Evolutionary conservation across 2,888 invertebrate species (phyloP).

Genomic region (Steromphala cineraria): DNA sequence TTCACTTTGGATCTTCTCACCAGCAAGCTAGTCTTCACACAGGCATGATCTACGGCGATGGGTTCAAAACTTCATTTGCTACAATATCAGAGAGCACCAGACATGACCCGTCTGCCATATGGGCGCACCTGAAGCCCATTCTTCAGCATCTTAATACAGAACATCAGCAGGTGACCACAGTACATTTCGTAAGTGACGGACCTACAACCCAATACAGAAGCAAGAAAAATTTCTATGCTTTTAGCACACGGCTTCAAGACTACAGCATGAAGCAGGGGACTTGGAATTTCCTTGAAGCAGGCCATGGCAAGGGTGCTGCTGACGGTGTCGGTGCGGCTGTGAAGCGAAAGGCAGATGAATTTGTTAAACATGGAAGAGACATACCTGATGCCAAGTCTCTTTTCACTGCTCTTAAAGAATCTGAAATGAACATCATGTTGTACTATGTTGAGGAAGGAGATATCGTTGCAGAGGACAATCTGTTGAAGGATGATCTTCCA

Average conservation of each 20-base stretch:
- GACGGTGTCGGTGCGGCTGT: slow-evolving; percentile 59
- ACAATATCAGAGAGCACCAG: slow-evolving; percentile 55
- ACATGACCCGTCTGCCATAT: slow-evolving; percentile 67
- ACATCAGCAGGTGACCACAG: not conserved
- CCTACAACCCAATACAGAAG: slow-evolving; percentile 70
- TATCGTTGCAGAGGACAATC: too few relatives aligned
- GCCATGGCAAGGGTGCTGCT: slow-evolving; percentile 64
- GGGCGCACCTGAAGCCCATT: slow-evolving; percentile 71
- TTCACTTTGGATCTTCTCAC: not conserved
- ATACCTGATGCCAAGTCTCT: not conserved
- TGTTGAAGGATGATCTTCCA: too few relatives aligned
- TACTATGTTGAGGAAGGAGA: too few relatives aligned
- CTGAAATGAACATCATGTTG: too few relatives aligned
- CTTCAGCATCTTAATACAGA: not conserved
- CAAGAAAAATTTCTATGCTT: slow-evolving; percentile 69
- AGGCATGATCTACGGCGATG: not conserved
- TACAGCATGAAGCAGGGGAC: not conserved
- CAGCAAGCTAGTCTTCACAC: not conserved
- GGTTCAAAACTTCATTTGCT: not conserved
- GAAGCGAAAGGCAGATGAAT: slow-evolving; percentile 43
- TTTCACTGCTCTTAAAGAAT: too few relatives aligned
- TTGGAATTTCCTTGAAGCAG: slow-evolving; percentile 67
- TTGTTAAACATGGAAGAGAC: not conserved
- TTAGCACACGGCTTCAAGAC: not conserved
- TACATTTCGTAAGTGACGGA: slow-evolving; percentile 57